Evolutionary conservation across 2,888 invertebrate genomes (phyloP).

Genomic region (Anoplius nigerrimus): DNA sequence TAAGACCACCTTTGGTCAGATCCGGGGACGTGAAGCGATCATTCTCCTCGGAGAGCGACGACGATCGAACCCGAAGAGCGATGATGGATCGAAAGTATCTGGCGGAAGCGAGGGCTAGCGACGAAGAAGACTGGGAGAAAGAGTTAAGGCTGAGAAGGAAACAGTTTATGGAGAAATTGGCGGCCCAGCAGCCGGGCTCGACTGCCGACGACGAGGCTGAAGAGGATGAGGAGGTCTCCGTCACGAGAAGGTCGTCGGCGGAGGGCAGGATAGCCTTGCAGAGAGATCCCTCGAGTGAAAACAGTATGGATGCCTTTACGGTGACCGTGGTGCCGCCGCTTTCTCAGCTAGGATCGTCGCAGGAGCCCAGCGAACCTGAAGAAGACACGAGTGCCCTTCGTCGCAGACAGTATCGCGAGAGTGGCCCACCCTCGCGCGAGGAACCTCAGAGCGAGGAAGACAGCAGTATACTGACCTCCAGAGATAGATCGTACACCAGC

Average conservation of each 20-base stretch:
- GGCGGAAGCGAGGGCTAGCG: slow-evolving; percentile 60
- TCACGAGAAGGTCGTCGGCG: slow-evolving; percentile 69
- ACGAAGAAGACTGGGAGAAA: slow-evolving; percentile 70
- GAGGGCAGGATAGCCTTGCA: slow-evolving; percentile 71
- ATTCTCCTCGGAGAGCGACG: slow-evolving; percentile 67
- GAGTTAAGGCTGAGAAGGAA: slow-evolving; percentile 63
- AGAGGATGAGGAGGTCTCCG: slow-evolving; percentile 58
- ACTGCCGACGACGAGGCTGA: slow-evolving; percentile 52
- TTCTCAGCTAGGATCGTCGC: slow-evolving; percentile 64
- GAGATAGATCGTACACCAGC: slow-evolving; percentile 55
- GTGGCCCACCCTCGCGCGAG: slow-evolving; percentile 55
- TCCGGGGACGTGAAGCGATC: slow-evolving; percentile 51
- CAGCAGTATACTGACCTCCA: slow-evolving; percentile 40
- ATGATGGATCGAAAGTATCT: slow-evolving; percentile 24
- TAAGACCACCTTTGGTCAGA: slow-evolving; percentile 48
- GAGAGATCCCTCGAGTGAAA: slow-evolving; percentile 63
- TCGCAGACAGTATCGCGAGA: slow-evolving; percentile 59
- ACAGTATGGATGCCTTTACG: slow-evolving; percentile 71
- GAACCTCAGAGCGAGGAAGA: slow-evolving; percentile 55
- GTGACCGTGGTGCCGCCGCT: slow-evolving; percentile 63
- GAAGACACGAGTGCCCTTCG: slow-evolving; percentile 55
- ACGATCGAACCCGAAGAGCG: slow-evolving; percentile 44
- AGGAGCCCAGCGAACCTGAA: slow-evolving; percentile 67
- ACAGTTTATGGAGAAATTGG: slow-evolving; percentile 58
- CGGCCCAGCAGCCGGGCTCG: slow-evolving; percentile 45